phyloP scores from a whole-genome alignment of 2,797 vertebrate genomes.

The Cossypha dichroa region DNA sequence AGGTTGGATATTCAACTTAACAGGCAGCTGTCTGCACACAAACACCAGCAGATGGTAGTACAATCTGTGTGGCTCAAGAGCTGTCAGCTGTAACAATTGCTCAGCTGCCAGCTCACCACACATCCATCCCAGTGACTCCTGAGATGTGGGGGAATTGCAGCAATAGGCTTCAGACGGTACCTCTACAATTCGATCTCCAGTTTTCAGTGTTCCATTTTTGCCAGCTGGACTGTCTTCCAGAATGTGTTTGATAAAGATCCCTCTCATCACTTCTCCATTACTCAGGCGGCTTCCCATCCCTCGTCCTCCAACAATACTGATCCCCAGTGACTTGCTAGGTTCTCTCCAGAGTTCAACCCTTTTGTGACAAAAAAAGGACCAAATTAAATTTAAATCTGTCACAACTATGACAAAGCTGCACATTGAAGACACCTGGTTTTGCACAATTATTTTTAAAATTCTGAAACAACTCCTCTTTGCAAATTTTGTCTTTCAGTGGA shows the following conservation, averaged over 20 bases:
- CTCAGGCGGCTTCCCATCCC: conserved; percentile 97
- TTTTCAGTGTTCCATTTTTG: conserved; percentile 92
- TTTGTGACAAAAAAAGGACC: not conserved
- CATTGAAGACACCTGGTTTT: not conserved
- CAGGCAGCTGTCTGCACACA: not conserved
- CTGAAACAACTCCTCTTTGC: not conserved
- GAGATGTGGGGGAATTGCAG: not conserved
- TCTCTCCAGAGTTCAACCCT: conserved; percentile 95
- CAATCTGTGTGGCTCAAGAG: not conserved
- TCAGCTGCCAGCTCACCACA: not conserved
- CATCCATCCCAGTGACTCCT: not conserved
- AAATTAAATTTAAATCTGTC: not conserved
- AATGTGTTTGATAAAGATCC: conserved; percentile 98
- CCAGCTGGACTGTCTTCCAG: conserved; percentile 96
- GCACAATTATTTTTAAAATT: not conserved
- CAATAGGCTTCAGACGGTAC: conserved; percentile 66
- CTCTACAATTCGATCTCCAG: conserved; percentile 95
- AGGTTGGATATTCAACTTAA: not conserved
- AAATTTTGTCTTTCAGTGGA: not conserved
- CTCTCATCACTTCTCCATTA: conserved; percentile 97
- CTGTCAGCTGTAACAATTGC: not conserved
- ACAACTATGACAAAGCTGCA: not conserved
- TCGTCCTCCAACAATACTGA: conserved; percentile 96
- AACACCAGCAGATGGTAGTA: not conserved
- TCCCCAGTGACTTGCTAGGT: conserved; percentile 92